These are phyloP conservation scores for Dendrolimus pini DNA, from an alignment of 2,888 invertebrate species.

Conservation along the genomic window DNA sequence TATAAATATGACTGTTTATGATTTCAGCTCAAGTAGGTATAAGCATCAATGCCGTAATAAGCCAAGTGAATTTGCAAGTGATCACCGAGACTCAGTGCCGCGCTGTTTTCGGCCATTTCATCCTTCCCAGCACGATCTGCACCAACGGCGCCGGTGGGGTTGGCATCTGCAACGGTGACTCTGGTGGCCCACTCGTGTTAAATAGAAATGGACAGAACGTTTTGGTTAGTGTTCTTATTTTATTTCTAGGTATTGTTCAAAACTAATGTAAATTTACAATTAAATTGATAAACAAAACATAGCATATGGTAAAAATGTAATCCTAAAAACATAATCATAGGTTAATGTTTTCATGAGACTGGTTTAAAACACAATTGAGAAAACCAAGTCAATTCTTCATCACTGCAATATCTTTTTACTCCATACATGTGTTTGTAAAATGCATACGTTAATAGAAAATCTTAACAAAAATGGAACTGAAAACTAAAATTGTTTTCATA, in stretches of 20 bases:
- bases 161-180: slow-evolving; percentile 44
- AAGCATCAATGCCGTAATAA: slow-evolving; percentile 19
- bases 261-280: too few relatives aligned
- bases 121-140: slow-evolving; percentile 31
- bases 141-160: slow-evolving; percentile 38
- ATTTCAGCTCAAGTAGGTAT: slow-evolving; percentile 28
- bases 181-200: slow-evolving; percentile 38
- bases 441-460: too few relatives aligned
- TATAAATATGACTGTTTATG: background rate
- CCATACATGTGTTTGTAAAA: too few relatives aligned
- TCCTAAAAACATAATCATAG: background rate
- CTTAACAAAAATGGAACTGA: too few relatives aligned
- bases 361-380: too few relatives aligned
- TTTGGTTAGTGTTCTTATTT: slow-evolving; percentile 25
- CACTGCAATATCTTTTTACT: too few relatives aligned
- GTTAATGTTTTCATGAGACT: background rate
- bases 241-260: too few relatives aligned
- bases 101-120: slow-evolving; percentile 22
- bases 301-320: background rate
- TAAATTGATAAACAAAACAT: too few relatives aligned
- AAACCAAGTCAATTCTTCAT: too few relatives aligned
- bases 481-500: too few relatives aligned
- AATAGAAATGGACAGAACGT: slow-evolving; percentile 18
- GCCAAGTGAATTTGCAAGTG: slow-evolving; percentile 37
- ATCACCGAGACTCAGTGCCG: slow-evolving; percentile 30